Evolutionary conservation across 2,888 invertebrate genomes (phyloP).

Genomic region (Zygothrica quintamaculata): DNA sequence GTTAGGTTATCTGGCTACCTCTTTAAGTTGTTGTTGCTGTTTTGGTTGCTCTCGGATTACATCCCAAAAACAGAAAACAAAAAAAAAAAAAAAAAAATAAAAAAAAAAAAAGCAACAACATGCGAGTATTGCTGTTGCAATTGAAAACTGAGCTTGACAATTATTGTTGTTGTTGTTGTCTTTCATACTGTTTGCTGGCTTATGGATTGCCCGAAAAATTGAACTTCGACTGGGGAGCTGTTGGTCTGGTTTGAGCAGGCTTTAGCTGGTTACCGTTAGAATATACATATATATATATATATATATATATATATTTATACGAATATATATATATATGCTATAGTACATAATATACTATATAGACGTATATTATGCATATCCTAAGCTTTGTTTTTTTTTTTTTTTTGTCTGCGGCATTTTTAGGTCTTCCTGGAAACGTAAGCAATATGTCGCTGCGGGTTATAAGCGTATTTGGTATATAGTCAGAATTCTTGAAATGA

Average conservation of each 20-base stretch:
- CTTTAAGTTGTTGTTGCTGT: conserved; percentile 47
- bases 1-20: conserved; percentile 54
- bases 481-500: conserved; percentile 15
- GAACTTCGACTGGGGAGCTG: conserved; percentile 51
- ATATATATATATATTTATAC: no score
- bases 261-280: conserved; percentile 74
- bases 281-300: no score
- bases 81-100: conserved; percentile 3
- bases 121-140: conserved; percentile 58
- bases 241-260: conserved; percentile 50
- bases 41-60: conserved; percentile 68
- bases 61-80: conserved; percentile 41
- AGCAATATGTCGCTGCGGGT: conserved; percentile 66
- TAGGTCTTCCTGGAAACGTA: conserved; percentile 75
- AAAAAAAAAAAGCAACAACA: conserved; percentile 23
- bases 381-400: conserved; percentile 33
- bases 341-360: neutral
- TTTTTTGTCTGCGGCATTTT: conserved; percentile 60
- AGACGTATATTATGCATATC: conserved; percentile 18
- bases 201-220: conserved; percentile 66
- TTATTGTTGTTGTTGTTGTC: conserved; percentile 46
- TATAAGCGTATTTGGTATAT: conserved; percentile 39
- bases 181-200: conserved; percentile 52
- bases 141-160: conserved; percentile 78
- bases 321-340: conserved; percentile 1